phyloP scores from a whole-genome alignment of 1,140 invertebrate species.

The Calosoma granatense region DNA sequence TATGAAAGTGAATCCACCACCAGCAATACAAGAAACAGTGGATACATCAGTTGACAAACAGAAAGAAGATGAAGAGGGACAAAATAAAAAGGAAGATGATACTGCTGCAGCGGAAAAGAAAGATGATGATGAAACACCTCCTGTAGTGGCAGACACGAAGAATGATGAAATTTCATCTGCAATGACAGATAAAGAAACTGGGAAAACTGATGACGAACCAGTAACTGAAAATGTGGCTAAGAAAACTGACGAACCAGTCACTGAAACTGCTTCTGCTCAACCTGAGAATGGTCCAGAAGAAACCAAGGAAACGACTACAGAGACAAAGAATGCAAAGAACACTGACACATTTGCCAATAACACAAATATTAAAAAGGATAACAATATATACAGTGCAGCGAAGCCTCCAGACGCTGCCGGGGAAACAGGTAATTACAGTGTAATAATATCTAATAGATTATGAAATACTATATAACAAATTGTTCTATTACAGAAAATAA shows the following conservation, averaged over 20 bases:
- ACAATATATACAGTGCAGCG: background rate
- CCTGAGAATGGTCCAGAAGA: background rate
- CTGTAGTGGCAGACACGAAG: too few species aligned
- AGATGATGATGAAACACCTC: too few species aligned
- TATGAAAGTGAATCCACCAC: too few species aligned
- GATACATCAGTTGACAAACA: background rate
- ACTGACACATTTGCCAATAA: too few species aligned
- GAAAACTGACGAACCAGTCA: background rate
- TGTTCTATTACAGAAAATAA: too few species aligned
- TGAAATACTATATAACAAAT: too few species aligned
- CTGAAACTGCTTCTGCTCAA: background rate
- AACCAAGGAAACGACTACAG: background rate
- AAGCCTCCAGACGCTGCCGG: background rate
- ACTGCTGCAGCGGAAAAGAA: background rate
- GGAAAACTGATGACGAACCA: background rate
- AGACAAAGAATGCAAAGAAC: too few species aligned
- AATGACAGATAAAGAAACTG: too few species aligned
- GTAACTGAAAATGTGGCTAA: background rate
- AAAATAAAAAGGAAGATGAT: background rate
- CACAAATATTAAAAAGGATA: background rate
- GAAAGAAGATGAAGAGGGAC: background rate
- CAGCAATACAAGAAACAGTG: background rate
- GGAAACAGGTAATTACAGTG: background rate
- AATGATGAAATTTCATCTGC: too few species aligned
- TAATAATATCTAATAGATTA: too few species aligned